Base-by-base conservation (phyloP, 2,888 invertebrate genomes). In the Acanthopleura granulata region DNA sequence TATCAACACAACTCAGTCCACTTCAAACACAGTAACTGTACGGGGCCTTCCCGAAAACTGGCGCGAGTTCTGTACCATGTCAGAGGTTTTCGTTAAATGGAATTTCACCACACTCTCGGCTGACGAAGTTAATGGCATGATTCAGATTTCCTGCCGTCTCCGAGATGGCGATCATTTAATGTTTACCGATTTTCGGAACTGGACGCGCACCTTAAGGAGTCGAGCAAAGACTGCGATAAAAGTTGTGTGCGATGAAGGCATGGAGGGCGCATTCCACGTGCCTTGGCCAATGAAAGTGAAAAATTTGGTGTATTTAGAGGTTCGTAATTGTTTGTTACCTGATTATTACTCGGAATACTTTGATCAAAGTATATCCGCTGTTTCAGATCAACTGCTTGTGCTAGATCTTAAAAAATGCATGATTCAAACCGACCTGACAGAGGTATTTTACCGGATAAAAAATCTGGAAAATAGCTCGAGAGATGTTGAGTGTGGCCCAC, bases 251-350 rank as follows among this genome's bases (percentile, higher is more conserved):
- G 66, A 66, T 57, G 18, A 18, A n/a, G 12, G 12, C 12, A 12
- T 15, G 4, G 25, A 6, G 3, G 25, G 66, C 6, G 16, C 22
- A 6, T 66, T 66, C 66, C 66, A 66, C 29, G 22, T 66, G 29
- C 66, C 66, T 15, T 66, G 66, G 66, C 66, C 66, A 66, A 66
- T 66, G 66, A 66, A 66, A 27, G 66, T 25, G 4, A 15, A 14
- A 25, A 66, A 66, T 27, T 66, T 66, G 25, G 66, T 66, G 27
- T 66, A 66, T 27, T 25, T 66, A 27, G 25, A 66, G 66, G 66
- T 66, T 25, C 18, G 16, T 22, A 25, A 27, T 6, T 66, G 66
- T 66, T 27, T 27, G 6, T 16, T 66, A 27, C 22, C 6, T 6
- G 66, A 27, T 27, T 66, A 66, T 27, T 66, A 27, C 66, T 66